Base-by-base conservation (phyloP, 2,797 vertebrate genomes). In the Bradypodion ventrale region DNA sequence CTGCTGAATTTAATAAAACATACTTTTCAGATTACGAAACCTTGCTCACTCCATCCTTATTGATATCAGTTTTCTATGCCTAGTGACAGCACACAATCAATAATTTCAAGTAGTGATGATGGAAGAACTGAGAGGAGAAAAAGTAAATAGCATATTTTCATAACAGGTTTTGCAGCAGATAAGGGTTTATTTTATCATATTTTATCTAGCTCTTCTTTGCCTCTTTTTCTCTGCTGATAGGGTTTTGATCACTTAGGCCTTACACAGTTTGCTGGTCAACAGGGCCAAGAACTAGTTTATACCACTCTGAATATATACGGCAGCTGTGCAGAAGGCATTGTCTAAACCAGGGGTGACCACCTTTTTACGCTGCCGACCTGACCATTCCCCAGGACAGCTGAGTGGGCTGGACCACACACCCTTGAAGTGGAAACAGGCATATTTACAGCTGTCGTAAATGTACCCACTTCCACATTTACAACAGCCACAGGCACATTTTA, bases 1-100 rank as follows among this genome's bases (percentile, higher is more conserved):
- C 35, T 32, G 29, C 74, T 83, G 74, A 44, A 69, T 77, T 69
- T 77, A 76, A 83, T 68, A 83, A 77, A 49, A 46, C 16, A 19
- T 32, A n/a, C 63, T 13, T 13, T 42, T 63, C 35, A 49, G 29
- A 42, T 44, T 60, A 21, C 23, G 72, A 60, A 74, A 83, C 82
- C 49, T 15, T 25, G 2, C 44, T 69, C 74, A 70, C 27, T 27
- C 35, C 65, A 60, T 69, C 37, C 77, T 69, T 83, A 60, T 21
- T 44, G 75, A 27, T 35, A 70, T 77, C 49, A 21, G 49, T 83
- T 83, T 69, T 60, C 63, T 42, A 52, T 27, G 42, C 12, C 19
- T 83, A 19, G 35, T 49, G 35, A 21, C 15, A 37, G 4, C 74
- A 37, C 8, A 75, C 60, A 23, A 37, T 46, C 40, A 81, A 37